Base-by-base conservation (phyloP, 1,140 invertebrate species). In the Trypoxylus dichotomus region DNA sequence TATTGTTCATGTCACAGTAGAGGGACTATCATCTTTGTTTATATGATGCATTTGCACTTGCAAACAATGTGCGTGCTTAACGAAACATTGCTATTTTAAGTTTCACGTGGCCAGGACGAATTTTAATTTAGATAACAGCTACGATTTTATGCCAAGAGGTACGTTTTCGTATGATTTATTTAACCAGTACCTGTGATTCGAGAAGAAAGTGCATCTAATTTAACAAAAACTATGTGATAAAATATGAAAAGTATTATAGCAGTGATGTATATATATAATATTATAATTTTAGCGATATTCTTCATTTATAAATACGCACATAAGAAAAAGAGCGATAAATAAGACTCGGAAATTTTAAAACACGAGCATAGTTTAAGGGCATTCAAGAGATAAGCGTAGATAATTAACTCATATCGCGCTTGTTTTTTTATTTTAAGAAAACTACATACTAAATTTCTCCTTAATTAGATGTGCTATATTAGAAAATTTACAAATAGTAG, bases 301-400 rank as follows among this genome's bases (percentile, higher is more conserved):
- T n/a, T 54, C 2, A 68, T 68, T 8, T 68, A 29, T 58, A 58
- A 58, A 58, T 58, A 58, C 5, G 10, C 32, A 8, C 3, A 37
- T 37, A 58, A 58, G 15, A 68, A 68, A 24, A 15, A 27, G 13
- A 7, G 27, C 24, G 27, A 27, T 27, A 68, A 68, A 68, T 3
- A 68, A 27, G 60, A 24, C 21, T 68, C 24, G 3, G 27, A 24
- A 68, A 27, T 68, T 68, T 68, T 68, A 68, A 68, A 68, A 68
- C 60, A 68, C 0, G 60, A 68, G 60, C 60, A 68, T 68, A 68
- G 60, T 68, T 68, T 25, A 68, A 68, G 60, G 27, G 60, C 60
- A 68, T 27, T 1, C 5, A 68, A 13, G 25, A 6, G 60, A 68
- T 68, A 68, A 68, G 11, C 25, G 13, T 8, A 54, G 24, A 68